These are phyloP conservation scores for Laterallus jamaicensis DNA, from an alignment of 2,113 vertebrate genomes.

Conservation along the genomic window DNA sequence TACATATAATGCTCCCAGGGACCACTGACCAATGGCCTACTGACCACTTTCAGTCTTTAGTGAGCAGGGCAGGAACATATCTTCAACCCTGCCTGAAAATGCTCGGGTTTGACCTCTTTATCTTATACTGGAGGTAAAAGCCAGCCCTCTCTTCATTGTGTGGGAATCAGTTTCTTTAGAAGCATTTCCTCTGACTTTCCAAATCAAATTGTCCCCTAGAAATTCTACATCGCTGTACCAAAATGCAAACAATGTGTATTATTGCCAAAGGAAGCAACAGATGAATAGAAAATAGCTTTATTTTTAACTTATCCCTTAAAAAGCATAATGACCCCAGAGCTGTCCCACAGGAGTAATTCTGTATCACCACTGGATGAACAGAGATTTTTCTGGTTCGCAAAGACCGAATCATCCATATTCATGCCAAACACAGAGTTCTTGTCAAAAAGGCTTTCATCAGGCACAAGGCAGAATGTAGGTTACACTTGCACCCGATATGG, in stretches of 20 bases:
- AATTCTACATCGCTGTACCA: not conserved
- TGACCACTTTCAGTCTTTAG: not conserved
- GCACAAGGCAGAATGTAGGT: not conserved
- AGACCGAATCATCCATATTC: conserved; percentile 30
- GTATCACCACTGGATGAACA: not conserved
- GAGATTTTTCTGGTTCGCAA: not conserved
- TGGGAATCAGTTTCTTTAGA: not conserved
- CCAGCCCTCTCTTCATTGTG: not conserved
- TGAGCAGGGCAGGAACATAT: not conserved
- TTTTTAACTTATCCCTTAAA: conserved; percentile 4
- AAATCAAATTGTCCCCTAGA: not conserved
- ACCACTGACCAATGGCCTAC: not conserved
- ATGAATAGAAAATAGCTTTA: not conserved
- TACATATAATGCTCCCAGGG: accelerated
- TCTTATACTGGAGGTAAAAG: not conserved
- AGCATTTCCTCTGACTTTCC: not conserved
- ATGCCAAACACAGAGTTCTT: conserved; percentile 8
- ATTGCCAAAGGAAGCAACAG: not conserved
- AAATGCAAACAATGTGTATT: not conserved
- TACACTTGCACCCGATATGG: not conserved
- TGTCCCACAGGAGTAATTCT: not conserved
- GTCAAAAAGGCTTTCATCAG: conserved; percentile 35
- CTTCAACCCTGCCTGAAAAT: not conserved
- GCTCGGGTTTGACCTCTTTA: not conserved
- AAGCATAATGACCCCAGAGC: not conserved